These are phyloP conservation scores for Drosophila anomelani DNA, from an alignment of 2,888 invertebrate species.

Conservation along the genomic window DNA sequence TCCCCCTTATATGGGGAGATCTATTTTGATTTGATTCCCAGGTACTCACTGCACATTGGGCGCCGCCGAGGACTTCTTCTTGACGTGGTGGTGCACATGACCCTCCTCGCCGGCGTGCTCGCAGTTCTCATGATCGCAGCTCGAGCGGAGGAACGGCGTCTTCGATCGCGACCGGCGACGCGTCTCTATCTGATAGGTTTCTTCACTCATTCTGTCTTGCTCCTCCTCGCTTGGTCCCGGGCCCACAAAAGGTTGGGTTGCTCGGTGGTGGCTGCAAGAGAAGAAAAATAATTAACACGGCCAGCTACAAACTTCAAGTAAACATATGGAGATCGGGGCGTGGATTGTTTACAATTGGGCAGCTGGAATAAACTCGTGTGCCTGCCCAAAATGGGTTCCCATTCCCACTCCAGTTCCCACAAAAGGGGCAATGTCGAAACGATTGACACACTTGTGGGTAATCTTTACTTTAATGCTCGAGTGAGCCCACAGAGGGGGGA, in stretches of 20 bases:
- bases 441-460: constrained; percentile 19
- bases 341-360: constrained; percentile 68
- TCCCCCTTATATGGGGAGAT: not conserved
- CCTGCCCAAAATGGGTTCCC: constrained; percentile 7
- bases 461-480: constrained; percentile 58
- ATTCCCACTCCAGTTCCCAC: constrained; percentile 13
- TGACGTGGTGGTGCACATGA: constrained; percentile 85
- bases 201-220: constrained; percentile 72
- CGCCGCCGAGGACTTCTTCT: constrained; percentile 78
- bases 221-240: constrained; percentile 8
- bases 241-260: constrained; percentile 19
- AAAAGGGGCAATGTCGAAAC: constrained; percentile 36
- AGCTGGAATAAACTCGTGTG: constrained; percentile 29
- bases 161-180: constrained; percentile 90
- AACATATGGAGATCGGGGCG: constrained; percentile 42
- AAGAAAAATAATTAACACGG: constrained; percentile 41
- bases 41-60: constrained; percentile 82
- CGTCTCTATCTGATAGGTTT: constrained; percentile 85
- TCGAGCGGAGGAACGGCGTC: constrained; percentile 88
- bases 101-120: constrained; percentile 86
- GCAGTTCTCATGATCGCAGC: constrained; percentile 87
- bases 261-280: constrained; percentile 42
- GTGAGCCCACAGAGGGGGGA: constrained; percentile 25
- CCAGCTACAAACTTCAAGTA: constrained; percentile 21
- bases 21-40: constrained; percentile 2